These are phyloP conservation scores for Oreochromis aureus DNA, from an alignment of 2,113 vertebrate species.

Conservation along the genomic window DNA sequence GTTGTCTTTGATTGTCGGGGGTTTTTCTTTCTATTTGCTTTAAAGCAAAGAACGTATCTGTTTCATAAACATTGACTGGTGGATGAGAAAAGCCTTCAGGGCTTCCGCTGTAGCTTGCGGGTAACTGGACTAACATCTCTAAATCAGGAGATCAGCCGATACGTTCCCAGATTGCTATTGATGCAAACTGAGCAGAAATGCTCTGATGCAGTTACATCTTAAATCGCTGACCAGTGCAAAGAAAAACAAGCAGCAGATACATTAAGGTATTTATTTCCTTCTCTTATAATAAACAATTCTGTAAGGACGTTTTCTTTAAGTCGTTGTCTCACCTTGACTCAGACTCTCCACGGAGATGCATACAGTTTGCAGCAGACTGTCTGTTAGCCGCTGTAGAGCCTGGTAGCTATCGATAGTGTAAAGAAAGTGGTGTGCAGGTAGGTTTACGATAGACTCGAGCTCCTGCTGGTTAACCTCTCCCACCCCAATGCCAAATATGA, in stretches of 20 bases:
- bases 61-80: neutral
- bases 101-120: neutral
- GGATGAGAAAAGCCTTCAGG: neutral
- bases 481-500: slow-evolving; percentile 74
- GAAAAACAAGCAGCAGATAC: neutral
- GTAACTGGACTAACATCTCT: neutral
- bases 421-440: slow-evolving; percentile 68
- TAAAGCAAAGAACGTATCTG: neutral
- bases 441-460: slow-evolving; percentile 71
- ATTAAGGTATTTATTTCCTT: neutral
- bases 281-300: neutral
- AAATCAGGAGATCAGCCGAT: neutral
- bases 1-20: neutral
- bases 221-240: neutral
- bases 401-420: slow-evolving; percentile 60
- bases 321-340: slow-evolving; percentile 57
- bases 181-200: neutral
- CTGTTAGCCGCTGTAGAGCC: slow-evolving; percentile 54
- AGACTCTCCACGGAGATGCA: slow-evolving; percentile 66
- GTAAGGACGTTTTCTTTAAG: neutral
- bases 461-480: slow-evolving; percentile 46
- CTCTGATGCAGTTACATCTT: neutral
- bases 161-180: neutral
- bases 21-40: neutral
- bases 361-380: slow-evolving; percentile 61